phyloP scores from a whole-genome alignment of 1,140 invertebrate species.

The Papilio xuthus region DNA sequence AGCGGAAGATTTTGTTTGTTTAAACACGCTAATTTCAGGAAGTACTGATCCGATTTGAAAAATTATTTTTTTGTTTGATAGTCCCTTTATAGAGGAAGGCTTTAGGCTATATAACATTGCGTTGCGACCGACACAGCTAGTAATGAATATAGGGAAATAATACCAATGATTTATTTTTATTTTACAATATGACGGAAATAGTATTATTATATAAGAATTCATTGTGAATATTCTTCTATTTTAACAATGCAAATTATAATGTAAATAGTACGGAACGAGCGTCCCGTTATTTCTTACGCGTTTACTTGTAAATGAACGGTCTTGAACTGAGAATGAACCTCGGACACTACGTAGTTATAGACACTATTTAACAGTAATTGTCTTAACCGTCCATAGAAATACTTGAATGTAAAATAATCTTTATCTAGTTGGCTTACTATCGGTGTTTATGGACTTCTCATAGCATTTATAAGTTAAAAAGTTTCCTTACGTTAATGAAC shows the following conservation, averaged over 20 bases:
- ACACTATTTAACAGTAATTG: conserved; percentile 3
- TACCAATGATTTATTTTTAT: neutral
- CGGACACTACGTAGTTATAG: neutral
- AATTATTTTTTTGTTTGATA: too few species aligned
- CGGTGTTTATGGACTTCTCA: too few species aligned
- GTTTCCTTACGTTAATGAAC: too few species aligned
- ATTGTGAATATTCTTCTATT: neutral
- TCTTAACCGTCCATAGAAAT: neutral
- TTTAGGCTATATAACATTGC: too few species aligned
- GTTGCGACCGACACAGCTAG: too few species aligned
- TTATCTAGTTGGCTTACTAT: neutral
- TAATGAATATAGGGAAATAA: neutral
- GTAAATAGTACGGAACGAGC: neutral
- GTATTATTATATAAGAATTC: neutral
- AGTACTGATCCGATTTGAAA: too few species aligned
- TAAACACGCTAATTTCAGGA: too few species aligned
- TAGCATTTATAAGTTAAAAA: too few species aligned
- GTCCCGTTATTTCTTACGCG: conserved; percentile 6
- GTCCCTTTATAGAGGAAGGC: too few species aligned
- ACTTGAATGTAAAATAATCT: neutral
- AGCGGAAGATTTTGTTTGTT: too few species aligned
- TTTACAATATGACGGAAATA: neutral
- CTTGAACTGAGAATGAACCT: conserved; percentile 9
- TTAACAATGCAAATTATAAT: neutral
- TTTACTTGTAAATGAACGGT: neutral